phyloP scores from a whole-genome alignment of 2,888 invertebrate species.

The Herminia tarsipennalis region DNA sequence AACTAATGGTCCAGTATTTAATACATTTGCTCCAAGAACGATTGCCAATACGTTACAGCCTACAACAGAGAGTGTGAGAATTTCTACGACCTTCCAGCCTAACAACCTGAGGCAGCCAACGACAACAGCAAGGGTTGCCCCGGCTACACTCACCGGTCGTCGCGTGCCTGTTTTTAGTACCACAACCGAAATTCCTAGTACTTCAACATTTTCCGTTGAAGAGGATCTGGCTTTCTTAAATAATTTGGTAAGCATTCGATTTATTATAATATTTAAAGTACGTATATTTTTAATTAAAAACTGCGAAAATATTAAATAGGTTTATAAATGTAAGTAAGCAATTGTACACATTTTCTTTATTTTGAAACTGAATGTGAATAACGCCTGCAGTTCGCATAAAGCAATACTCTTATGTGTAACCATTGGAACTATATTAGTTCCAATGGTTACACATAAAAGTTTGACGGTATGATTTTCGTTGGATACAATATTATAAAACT shows the following conservation, averaged over 20 bases:
- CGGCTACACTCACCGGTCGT: constrained; percentile 52
- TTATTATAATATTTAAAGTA: too few species aligned
- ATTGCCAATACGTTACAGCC: constrained; percentile 60
- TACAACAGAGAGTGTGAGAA: constrained; percentile 62
- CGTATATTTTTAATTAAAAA: too few species aligned
- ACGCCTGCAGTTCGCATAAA: too few species aligned
- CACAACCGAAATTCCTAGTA: constrained; percentile 75
- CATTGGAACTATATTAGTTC: too few species aligned
- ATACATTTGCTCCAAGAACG: constrained; percentile 61
- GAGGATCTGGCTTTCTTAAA: constrained; percentile 87
- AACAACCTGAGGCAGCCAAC: constrained; percentile 60
- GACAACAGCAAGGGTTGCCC: constrained; percentile 51
- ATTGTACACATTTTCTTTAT: too few species aligned
- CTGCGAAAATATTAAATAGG: too few species aligned
- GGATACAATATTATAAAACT: too few species aligned
- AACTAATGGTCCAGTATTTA: constrained; percentile 55
- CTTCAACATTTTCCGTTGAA: constrained; percentile 79
- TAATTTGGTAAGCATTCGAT: constrained; percentile 80
- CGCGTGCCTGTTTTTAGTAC: constrained; percentile 56
- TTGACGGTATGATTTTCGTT: too few species aligned
- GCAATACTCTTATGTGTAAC: too few species aligned
- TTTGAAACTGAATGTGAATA: too few species aligned
- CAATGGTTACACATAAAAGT: too few species aligned
- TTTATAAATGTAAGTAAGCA: too few species aligned
- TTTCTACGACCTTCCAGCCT: constrained; percentile 73